Conservation (phyloP, 2,797 vertebrate species). For the Neosalanx taihuensis region DNA sequence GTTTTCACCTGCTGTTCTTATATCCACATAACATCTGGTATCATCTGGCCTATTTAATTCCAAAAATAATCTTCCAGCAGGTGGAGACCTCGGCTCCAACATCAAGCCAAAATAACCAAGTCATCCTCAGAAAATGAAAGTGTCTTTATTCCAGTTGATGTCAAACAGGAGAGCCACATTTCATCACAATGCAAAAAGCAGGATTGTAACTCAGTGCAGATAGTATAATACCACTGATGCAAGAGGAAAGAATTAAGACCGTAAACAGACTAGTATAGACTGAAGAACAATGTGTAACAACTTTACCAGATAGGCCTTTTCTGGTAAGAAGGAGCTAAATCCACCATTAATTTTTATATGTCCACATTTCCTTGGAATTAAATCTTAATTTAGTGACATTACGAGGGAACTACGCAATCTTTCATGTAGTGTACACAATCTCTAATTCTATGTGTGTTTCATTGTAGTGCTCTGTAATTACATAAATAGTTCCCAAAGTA, state of each 20-base stretch:
- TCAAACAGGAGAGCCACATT: constrained; percentile 1
- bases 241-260: background rate
- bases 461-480: background rate
- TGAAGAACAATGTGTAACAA: background rate
- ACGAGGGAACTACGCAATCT: background rate
- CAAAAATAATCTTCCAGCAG: too few species aligned
- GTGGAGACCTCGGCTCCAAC: too few species aligned
- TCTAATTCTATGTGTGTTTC: background rate
- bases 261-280: background rate
- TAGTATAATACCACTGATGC: background rate
- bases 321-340: background rate
- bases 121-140: background rate
- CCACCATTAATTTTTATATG: background rate
- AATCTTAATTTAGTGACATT: background rate
- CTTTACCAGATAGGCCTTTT: background rate
- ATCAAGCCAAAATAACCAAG: too few species aligned
- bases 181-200: constrained; percentile 2
- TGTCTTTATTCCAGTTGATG: background rate
- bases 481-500: background rate
- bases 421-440: background rate
- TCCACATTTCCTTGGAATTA: background rate
- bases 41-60: too few species aligned
- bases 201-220: background rate
- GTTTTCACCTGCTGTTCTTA: too few species aligned
- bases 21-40: too few species aligned